Percentiles rank a stretch among this genome's conserved stretches.
Evolutionary conservation across 2,797 vertebrate genomes (phyloP).

Genomic region (Enteromius argenteus): DNA sequence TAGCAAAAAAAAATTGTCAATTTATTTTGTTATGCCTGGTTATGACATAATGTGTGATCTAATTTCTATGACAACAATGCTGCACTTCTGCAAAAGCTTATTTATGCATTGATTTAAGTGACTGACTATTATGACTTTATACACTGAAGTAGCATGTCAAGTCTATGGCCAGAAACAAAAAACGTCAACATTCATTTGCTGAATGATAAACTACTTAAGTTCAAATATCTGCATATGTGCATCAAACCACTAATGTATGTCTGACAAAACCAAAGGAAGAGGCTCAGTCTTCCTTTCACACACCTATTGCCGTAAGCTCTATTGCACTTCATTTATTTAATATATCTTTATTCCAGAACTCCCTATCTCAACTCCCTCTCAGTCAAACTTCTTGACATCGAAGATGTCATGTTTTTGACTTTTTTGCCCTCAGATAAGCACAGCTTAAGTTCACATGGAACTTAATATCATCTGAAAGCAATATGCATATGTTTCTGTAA

Average conservation of each 20-base stretch:
- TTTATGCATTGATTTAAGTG: slow-evolving; percentile 5
- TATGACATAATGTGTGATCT: background rate
- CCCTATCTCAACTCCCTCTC: background rate
- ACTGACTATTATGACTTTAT: background rate
- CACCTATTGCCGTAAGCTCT: slow-evolving; percentile 56
- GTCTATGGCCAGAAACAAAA: slow-evolving; percentile 17
- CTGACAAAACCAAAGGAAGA: slow-evolving; percentile 30
- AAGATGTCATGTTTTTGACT: slow-evolving; percentile 8
- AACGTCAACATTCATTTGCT: slow-evolving; percentile 24
- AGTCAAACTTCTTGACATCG: background rate
- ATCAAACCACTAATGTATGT: slow-evolving; percentile 6
- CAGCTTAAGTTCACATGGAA: slow-evolving; percentile 4
- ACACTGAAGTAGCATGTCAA: slow-evolving; percentile 30
- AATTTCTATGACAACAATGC: slow-evolving; percentile 12
- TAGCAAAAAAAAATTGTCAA: background rate
- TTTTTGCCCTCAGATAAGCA: background rate
- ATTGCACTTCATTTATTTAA: slow-evolving; percentile 53
- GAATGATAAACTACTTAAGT: slow-evolving; percentile 25
- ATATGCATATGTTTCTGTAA: slow-evolving; percentile 21
- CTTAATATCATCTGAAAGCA: slow-evolving; percentile 4
- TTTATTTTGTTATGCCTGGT: background rate
- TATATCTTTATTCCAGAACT: slow-evolving; percentile 24
- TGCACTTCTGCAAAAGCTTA: slow-evolving; percentile 21
- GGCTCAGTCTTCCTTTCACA: slow-evolving; percentile 37
- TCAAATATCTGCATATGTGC: slow-evolving; percentile 24